Percentiles rank a stretch among this genome's conserved stretches.
Conservation (phyloP, 1,140 invertebrate genomes). For the Physella acuta region DNA sequence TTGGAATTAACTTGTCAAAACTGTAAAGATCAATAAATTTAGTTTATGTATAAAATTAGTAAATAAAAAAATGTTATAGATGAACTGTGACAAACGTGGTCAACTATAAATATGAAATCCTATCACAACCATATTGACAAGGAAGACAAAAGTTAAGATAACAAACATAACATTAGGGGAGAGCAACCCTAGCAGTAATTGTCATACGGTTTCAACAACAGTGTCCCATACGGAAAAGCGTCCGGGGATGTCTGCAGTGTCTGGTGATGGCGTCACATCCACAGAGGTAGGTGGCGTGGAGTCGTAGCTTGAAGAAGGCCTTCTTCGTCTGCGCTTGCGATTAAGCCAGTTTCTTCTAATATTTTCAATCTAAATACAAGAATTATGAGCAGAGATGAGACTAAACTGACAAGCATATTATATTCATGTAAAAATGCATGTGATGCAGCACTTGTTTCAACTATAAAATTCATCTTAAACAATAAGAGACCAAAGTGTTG, state of each 20-base stretch:
- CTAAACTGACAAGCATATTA: too few species aligned
- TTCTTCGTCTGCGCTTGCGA: constrained; percentile 5
- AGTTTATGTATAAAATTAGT: too few species aligned
- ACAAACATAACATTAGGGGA: constrained; percentile 38
- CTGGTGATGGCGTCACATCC: neutral
- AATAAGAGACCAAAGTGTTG: too few species aligned
- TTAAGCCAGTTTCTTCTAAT: constrained; percentile 4
- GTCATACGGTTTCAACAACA: constrained; percentile 42
- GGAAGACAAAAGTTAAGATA: constrained; percentile 28
- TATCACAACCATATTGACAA: constrained; percentile 27
- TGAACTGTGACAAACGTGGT: too few species aligned
- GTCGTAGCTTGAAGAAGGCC: neutral
- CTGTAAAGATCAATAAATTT: too few species aligned
- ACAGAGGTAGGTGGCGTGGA: neutral
- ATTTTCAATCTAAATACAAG: constrained; percentile 9
- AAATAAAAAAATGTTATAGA: too few species aligned
- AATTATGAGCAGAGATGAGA: too few species aligned
- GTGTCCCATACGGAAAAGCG: constrained; percentile 6
- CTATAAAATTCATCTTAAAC: too few species aligned
- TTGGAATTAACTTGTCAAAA: too few species aligned
- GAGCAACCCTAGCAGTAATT: constrained; percentile 48
- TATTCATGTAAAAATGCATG: too few species aligned
- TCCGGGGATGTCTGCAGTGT: constrained; percentile 20
- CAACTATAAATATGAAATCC: constrained; percentile 18
- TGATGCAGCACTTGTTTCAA: too few species aligned